Base-by-base conservation (phyloP, 2,797 vertebrate species). In the Halcyon badia region DNA sequence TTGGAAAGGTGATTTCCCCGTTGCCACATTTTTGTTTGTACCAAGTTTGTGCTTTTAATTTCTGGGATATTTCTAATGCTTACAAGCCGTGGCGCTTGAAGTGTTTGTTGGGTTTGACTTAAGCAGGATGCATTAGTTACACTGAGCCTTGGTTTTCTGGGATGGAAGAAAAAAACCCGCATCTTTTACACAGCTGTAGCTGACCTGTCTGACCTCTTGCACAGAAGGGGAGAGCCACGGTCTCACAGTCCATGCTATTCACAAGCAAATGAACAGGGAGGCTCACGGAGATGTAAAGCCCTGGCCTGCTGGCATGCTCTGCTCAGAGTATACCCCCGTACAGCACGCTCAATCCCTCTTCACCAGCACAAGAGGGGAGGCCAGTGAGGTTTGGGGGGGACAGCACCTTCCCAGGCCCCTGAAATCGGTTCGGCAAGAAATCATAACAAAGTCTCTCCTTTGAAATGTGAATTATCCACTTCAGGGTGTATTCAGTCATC, bases 131-230 rank as follows among this genome's bases (percentile, higher is more conserved):
- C 33, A 22, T 64, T 37, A 68, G 21, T 81, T 81, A 65, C 11
- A 20, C 14, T 28, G 26, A 87, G 12, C 28, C 26, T 61, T 69
- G 37, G 20, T 56, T 24, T 93, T 21, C 64, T 25, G 19, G 71
- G 22, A 35, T 42, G 1, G 5, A 75, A 48, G 20, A 3, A 17
- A 37, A 78, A n/a, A 0, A 0, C 0, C 4, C 14, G 4, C 31
- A 35, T 70, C 25, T 69, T 86, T 84, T 65, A n/a, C 24, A 15
- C 24, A 61, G 37, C 33, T 75, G 6, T 60, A 18, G 48, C 39
- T 90, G 70, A 91, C 48, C 80, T 88, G 8, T 69, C n/a, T 80
- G 89, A 62, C 37, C 30, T 85, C 61, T 21, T 64, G 42, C 22
- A 33, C 35, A 51, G 62, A 90, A 75, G 9, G 14, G 14, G 60